phyloP scores from a whole-genome alignment of 2,888 invertebrate genomes.

The Lymantria dispar region DNA sequence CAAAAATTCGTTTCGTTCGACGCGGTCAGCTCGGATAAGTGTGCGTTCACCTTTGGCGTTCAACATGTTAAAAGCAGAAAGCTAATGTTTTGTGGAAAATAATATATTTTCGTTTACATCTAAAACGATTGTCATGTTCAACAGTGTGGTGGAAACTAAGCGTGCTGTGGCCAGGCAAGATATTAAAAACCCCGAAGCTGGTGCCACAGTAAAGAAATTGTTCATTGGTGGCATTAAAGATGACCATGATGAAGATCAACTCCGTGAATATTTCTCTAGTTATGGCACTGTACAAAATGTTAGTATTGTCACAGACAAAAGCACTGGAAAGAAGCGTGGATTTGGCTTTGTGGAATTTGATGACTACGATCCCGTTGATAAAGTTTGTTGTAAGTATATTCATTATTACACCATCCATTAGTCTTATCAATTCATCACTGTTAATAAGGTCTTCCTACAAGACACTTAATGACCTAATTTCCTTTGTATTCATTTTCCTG shows the following conservation, averaged over 20 bases:
- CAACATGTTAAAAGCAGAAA: too few relatives aligned
- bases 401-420: slow-evolving; percentile 2
- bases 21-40: too few relatives aligned
- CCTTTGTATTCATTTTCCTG: background rate
- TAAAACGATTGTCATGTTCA: background rate
- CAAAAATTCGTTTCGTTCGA: too few relatives aligned
- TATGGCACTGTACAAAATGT: slow-evolving; percentile 93
- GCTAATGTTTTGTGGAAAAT: too few relatives aligned
- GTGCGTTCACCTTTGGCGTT: too few relatives aligned
- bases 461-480: background rate
- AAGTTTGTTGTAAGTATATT: slow-evolving; percentile 93
- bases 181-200: slow-evolving; percentile 95
- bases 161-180: slow-evolving; percentile 97
- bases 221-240: slow-evolving; percentile 98
- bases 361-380: slow-evolving; percentile 98
- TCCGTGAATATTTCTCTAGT: slow-evolving; percentile 91
- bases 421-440: too few relatives aligned
- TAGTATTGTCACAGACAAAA: slow-evolving; percentile 95
- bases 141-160: slow-evolving; percentile 96
- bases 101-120: too few relatives aligned
- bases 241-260: slow-evolving; percentile 95
- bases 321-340: slow-evolving; percentile 95
- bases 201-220: slow-evolving; percentile 96
- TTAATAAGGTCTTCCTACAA: too few relatives aligned
- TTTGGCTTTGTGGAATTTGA: slow-evolving; percentile 99